Percentiles rank a stretch among this genome's conserved stretches.
phyloP scores from a whole-genome alignment of 2,113 vertebrate species.

The Lophotis ruficrista region DNA sequence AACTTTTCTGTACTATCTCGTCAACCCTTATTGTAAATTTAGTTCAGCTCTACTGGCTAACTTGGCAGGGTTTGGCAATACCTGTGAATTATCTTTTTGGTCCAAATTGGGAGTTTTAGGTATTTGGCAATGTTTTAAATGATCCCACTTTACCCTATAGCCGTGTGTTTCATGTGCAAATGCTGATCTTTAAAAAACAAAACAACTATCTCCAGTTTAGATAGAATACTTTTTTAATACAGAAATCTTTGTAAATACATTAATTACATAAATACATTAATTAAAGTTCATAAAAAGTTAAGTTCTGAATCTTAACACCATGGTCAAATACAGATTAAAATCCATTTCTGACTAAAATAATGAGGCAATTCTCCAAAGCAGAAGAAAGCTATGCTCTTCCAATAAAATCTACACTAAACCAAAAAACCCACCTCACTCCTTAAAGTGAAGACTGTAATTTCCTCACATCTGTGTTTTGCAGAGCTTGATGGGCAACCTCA shows the following conservation, averaged over 20 bases:
- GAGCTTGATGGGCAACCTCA: background rate
- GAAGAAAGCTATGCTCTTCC: background rate
- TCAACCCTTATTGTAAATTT: background rate
- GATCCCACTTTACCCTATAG: background rate
- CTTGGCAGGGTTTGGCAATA: background rate
- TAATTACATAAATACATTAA: background rate
- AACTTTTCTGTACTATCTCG: background rate
- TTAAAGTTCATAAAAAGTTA: background rate
- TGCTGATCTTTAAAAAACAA: background rate
- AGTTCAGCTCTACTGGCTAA: background rate
- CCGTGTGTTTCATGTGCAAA: background rate
- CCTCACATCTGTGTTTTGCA: background rate
- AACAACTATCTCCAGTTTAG: background rate
- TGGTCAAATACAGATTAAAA: background rate
- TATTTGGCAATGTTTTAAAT: background rate
- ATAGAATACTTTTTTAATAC: conserved; percentile 21
- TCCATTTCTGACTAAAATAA: background rate
- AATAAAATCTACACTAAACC: background rate
- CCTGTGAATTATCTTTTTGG: background rate
- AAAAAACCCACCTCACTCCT: background rate
- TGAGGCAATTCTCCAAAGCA: background rate
- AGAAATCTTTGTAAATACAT: conserved; percentile 1
- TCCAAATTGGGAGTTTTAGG: background rate
- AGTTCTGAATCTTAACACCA: background rate
- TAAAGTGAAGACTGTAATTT: background rate